phyloP scores from a whole-genome alignment of 2,888 invertebrate species.

The Protophormia terraenovae region DNA sequence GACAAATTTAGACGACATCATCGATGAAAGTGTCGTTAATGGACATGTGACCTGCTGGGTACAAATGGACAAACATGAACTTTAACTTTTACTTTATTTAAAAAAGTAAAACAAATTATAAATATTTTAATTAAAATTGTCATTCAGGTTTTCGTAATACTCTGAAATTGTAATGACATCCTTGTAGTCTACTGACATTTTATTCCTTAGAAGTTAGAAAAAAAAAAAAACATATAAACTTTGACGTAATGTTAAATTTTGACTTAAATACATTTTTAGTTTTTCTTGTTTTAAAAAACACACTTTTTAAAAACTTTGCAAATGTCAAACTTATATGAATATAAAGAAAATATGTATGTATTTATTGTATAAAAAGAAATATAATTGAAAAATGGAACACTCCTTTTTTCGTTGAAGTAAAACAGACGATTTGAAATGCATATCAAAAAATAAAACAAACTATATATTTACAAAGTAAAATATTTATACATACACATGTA shows the following conservation, averaged over 20 bases:
- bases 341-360: background rate
- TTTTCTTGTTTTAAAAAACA: background rate
- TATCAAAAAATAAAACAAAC: slow-evolving; percentile 16
- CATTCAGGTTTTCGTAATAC: background rate
- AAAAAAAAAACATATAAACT: background rate
- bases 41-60: too few species aligned
- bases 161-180: background rate
- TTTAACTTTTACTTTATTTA: too few species aligned
- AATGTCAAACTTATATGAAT: background rate
- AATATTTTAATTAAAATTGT: too few species aligned
- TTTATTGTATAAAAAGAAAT: background rate
- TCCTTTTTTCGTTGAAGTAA: slow-evolving; percentile 11
- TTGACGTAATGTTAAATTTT: background rate
- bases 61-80: too few species aligned
- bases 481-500: background rate
- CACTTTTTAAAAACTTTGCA: background rate
- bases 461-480: background rate
- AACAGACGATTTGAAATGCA: background rate
- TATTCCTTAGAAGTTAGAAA: background rate
- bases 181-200: background rate
- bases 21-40: too few species aligned
- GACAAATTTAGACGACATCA: too few species aligned
- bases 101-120: too few species aligned
- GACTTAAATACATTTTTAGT: background rate
- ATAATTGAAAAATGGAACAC: slow-evolving; percentile 7